Evolutionary conservation across 2,797 vertebrate species (phyloP).

Genomic region (Sebastes hubbsi): DNA sequence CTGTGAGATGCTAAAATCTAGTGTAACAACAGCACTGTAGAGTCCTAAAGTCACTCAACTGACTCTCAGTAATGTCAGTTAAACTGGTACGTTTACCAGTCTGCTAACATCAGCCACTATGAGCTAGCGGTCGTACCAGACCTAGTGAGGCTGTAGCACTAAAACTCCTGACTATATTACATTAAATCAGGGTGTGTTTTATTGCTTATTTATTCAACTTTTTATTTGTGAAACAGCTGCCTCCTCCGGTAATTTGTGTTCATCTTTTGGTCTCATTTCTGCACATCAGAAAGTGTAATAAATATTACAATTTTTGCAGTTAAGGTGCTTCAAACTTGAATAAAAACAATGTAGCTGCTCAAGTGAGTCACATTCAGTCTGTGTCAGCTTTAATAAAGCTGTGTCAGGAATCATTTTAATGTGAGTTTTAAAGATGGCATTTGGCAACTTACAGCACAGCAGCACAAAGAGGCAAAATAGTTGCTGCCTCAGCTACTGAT

Average conservation of each 20-base stretch:
- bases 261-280: not conserved
- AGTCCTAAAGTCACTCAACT: not conserved
- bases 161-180: no score
- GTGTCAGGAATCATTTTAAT: not conserved
- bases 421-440: not conserved
- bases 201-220: not conserved
- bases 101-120: not conserved
- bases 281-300: not conserved
- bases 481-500: not conserved
- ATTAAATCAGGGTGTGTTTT: not conserved
- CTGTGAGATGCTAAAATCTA: not conserved
- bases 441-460: not conserved
- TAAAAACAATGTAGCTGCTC: not conserved
- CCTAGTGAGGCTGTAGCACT: not conserved
- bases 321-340: not conserved
- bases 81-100: no score
- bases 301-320: not conserved
- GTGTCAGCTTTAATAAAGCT: not conserved
- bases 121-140: not conserved
- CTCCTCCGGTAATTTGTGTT: not conserved
- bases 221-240: not conserved
- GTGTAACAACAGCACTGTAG: not conserved
- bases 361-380: not conserved
- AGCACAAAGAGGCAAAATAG: not conserved
- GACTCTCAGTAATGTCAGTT: not conserved